Percentiles rank a stretch among this genome's conserved stretches.
Evolutionary conservation across 2,797 vertebrate genomes (phyloP).

Genomic region (Lophura swinhoii): DNA sequence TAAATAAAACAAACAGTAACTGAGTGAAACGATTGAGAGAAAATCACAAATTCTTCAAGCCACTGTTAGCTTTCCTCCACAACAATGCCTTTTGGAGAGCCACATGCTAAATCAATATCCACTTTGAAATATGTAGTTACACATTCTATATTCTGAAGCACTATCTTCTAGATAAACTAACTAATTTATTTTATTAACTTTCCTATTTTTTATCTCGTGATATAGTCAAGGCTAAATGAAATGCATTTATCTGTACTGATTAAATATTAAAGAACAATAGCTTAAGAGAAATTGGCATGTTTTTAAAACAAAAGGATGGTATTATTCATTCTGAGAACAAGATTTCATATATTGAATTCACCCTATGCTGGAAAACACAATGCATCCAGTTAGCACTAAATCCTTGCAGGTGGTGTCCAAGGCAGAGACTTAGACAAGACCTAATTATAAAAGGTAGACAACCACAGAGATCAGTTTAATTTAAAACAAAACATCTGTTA

Average conservation of each 20-base stretch:
- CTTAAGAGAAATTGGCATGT: conserved; percentile 51
- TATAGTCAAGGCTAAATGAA: conserved; percentile 66
- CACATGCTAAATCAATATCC: not conserved
- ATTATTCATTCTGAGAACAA: conserved; percentile 37
- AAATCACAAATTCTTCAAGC: conserved; percentile 32
- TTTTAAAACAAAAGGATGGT: conserved; percentile 65
- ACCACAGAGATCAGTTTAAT: not conserved
- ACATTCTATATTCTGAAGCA: conserved; percentile 8
- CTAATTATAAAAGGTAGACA: not conserved
- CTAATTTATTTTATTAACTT: conserved; percentile 49
- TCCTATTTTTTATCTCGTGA: conserved; percentile 54
- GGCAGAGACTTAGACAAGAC: not conserved
- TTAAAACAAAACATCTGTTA: conserved; percentile 20
- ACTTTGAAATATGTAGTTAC: conserved; percentile 8
- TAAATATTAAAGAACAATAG: conserved; percentile 64
- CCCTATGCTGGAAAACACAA: not conserved
- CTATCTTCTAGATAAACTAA: conserved; percentile 13
- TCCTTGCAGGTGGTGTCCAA: conserved; percentile 13
- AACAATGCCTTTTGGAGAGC: not conserved
- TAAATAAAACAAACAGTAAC: conserved; percentile 8
- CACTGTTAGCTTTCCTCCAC: not conserved
- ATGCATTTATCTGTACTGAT: conserved; percentile 63
- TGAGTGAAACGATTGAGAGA: not conserved
- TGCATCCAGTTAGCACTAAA: not conserved
- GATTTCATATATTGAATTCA: conserved; percentile 1